A percentile compares a stretch with the other conserved stretches of the same genome.
These are phyloP conservation scores for Amphilophus citrinellus DNA, from an alignment of 2,113 vertebrate species.

Conservation along the genomic window DNA sequence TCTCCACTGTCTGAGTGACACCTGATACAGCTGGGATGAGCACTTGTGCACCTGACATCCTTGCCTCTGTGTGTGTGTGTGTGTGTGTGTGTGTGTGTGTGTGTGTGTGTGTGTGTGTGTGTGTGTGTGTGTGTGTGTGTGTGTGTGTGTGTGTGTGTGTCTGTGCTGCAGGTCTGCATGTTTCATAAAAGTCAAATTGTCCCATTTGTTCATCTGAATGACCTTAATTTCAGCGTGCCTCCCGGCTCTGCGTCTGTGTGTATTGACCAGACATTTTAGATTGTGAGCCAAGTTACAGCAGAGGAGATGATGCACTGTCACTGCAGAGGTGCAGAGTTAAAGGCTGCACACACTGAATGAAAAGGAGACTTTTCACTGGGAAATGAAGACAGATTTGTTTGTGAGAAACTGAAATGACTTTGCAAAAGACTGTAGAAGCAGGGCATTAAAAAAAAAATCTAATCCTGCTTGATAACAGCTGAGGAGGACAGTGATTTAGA, in stretches of 20 bases:
- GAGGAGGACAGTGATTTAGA: slow-evolving; percentile 50
- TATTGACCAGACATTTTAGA: slow-evolving; percentile 25
- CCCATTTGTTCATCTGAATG: slow-evolving; percentile 23
- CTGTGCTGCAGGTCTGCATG: neutral
- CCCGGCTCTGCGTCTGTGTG: slow-evolving; percentile 20
- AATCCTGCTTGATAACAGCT: neutral
- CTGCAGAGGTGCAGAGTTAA: slow-evolving; percentile 4
- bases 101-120: neutral
- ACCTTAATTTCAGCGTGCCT: slow-evolving; percentile 35
- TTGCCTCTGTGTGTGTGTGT: neutral
- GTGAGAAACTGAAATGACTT: neutral
- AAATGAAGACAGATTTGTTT: neutral
- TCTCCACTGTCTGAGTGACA: slow-evolving; percentile 49
- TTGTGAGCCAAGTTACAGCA: neutral
- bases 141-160: no score
- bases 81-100: neutral
- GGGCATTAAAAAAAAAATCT: neutral
- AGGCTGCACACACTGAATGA: neutral
- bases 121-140: neutral
- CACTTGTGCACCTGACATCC: slow-evolving; percentile 32
- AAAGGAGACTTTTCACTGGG: neutral
- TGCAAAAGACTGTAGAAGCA: neutral
- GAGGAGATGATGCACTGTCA: slow-evolving; percentile 1
- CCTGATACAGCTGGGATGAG: slow-evolving; percentile 57
- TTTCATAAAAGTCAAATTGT: slow-evolving; percentile 14